Percentiles rank a stretch among this genome's conserved stretches.
Conservation (phyloP, 2,888 invertebrate species). For the Elegia similella region DNA sequence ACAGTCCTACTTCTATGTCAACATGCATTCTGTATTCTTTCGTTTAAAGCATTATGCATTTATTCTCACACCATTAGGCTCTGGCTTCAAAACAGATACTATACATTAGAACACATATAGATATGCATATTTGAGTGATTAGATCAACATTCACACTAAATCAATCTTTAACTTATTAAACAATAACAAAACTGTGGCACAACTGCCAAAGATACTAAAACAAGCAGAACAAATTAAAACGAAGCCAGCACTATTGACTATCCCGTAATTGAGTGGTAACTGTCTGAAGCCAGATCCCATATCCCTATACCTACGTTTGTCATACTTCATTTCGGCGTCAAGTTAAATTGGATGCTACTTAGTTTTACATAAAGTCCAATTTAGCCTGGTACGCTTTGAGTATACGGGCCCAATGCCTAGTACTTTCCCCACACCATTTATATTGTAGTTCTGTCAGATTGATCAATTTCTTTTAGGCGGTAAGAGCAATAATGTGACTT, state of each 20-base stretch:
- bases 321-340: neutral
- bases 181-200: no score
- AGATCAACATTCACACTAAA: neutral
- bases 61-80: neutral
- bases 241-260: neutral
- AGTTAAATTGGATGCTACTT: neutral
- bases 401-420: neutral
- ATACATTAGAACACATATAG: neutral
- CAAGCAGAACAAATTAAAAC: neutral
- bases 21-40: neutral
- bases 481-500: no score
- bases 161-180: no score
- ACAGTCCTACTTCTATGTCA: neutral
- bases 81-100: slow-evolving; percentile 3
- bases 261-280: neutral
- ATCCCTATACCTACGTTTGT: neutral
- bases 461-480: no score
- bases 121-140: neutral
- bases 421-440: no score
- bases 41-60: neutral
- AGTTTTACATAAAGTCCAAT: neutral
- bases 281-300: neutral
- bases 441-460: no score
- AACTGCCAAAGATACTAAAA: no score
- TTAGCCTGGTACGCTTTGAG: neutral